These are phyloP conservation scores for Dasypolia templi DNA, from an alignment of 2,888 invertebrate species.

Conservation along the genomic window DNA sequence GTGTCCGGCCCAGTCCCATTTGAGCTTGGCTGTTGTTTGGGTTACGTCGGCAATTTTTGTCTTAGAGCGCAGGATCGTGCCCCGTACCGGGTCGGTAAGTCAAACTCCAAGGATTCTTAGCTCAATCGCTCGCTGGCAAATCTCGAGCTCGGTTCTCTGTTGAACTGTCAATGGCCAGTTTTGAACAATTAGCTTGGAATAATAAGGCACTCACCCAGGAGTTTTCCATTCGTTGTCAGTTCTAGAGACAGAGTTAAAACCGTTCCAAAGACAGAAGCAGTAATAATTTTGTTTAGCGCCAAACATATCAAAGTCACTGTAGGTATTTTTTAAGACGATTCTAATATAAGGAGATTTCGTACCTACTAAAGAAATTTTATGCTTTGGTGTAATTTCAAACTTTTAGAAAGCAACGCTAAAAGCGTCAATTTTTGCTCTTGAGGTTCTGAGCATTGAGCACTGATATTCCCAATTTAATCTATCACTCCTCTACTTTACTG, in stretches of 20 bases:
- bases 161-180: too few species aligned
- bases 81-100: too few species aligned
- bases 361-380: not conserved
- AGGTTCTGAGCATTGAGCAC: not conserved
- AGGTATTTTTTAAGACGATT: not conserved
- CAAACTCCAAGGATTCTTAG: too few species aligned
- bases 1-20: too few species aligned
- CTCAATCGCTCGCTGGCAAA: too few species aligned
- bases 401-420: not conserved
- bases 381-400: not conserved
- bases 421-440: not conserved
- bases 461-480: conserved; percentile 29
- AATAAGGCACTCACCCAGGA: not conserved
- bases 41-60: too few species aligned
- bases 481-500: conserved; percentile 17
- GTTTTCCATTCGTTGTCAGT: not conserved
- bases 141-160: too few species aligned
- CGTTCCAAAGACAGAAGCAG: not conserved
- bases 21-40: too few species aligned
- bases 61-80: too few species aligned
- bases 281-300: not conserved
- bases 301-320: not conserved
- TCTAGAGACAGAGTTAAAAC: not conserved
- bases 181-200: not conserved
- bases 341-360: not conserved